A percentile compares a stretch with the other conserved stretches of the same genome.
Conservation (phyloP, 2,888 invertebrate species). For the Drosophila eohydei region DNA sequence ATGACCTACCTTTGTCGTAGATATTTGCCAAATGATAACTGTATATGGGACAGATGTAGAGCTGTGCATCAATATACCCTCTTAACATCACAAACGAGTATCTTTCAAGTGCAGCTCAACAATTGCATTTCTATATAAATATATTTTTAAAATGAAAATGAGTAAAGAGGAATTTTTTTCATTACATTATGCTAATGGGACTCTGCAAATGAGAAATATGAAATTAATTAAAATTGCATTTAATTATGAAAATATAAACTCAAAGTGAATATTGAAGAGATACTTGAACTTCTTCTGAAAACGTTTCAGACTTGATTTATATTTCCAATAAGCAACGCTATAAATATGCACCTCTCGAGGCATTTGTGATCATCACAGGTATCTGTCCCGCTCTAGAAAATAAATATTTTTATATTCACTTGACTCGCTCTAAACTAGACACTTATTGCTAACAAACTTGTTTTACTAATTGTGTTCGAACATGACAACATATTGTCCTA, state of each 20-base stretch:
- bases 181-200: background rate
- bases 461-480: slow-evolving; percentile 20
- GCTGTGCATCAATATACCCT: background rate
- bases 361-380: background rate
- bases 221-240: background rate
- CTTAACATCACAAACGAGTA: background rate
- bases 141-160: background rate
- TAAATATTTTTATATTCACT: slow-evolving; percentile 12
- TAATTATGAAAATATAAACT: background rate
- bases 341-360: background rate
- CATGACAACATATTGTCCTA: slow-evolving; percentile 20
- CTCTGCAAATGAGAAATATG: background rate
- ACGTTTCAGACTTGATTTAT: background rate
- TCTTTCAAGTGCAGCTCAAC: background rate
- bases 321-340: background rate
- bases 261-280: background rate
- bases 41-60: too few relatives aligned
- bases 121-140: background rate
- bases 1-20: too few relatives aligned
- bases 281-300: background rate
- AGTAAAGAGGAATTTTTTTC: background rate
- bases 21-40: background rate
- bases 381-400: background rate
- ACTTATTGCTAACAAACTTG: slow-evolving; percentile 5
- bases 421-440: slow-evolving; percentile 4